A percentile compares a stretch with the other conserved stretches of the same genome.
These are phyloP conservation scores for Microcebus murinus DNA, from an alignment of 2,113 vertebrate species.

Conservation along the genomic window DNA sequence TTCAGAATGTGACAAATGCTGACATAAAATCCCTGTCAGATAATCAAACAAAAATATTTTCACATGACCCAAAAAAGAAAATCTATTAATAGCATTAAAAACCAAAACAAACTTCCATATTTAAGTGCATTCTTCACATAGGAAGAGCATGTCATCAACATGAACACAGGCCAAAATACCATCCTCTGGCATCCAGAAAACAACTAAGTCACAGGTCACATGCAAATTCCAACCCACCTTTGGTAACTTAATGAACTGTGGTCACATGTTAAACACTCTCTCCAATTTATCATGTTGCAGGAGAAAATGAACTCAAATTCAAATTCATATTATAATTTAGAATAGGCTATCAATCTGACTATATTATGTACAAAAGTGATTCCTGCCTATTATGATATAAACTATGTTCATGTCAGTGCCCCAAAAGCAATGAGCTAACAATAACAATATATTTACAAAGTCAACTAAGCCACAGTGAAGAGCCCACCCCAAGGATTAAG, in stretches of 20 bases:
- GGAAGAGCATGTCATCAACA: neutral
- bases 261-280: neutral
- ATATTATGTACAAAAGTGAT: neutral
- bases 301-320: neutral
- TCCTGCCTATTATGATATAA: neutral
- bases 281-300: neutral
- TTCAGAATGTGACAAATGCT: neutral
- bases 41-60: slow-evolving; percentile 15
- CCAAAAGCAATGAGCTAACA: neutral
- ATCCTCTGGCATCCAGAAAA: neutral
- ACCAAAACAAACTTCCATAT: neutral
- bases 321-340: slow-evolving; percentile 39
- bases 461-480: neutral
- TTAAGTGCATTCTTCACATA: neutral
- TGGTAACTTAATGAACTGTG: neutral
- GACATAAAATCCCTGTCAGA: slow-evolving; percentile 18
- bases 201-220: neutral
- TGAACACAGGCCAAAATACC: slow-evolving; percentile 13
- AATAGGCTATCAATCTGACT: neutral
- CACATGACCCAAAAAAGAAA: neutral
- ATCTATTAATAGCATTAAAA: neutral
- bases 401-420: neutral
- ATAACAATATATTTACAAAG: slow-evolving; percentile 15
- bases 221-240: neutral
- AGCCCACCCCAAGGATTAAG: neutral